Evolutionary conservation across 2,797 vertebrate genomes (phyloP), one percentile per base, ranked within the genome.

Genomic region (Cossypha heuglini): DNA sequence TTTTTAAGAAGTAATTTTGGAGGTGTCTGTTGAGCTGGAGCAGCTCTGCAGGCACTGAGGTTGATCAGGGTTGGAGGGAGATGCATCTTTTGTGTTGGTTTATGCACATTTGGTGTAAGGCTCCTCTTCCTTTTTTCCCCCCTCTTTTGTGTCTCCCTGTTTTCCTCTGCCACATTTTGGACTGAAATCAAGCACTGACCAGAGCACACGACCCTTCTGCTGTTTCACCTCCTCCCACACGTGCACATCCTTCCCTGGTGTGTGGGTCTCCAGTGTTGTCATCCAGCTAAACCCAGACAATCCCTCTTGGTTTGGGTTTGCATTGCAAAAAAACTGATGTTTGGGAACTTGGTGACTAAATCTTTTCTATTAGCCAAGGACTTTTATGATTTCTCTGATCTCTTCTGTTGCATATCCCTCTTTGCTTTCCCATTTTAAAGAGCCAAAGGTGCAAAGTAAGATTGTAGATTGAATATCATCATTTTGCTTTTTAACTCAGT

Each of bases 381-480:
- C 33, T 84, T 84, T 79, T 2, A 24, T 55, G 42, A 38, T 74
- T 91, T 91, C 78, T 71, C 49, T 5, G 51, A 74, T 80, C 92
- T 92, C 71, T 94, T 93, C 82, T 91, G 73, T 93, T 92, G 35
- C 13, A n/a, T 59, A 21, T 51, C 88, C 79, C 84, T 37, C 86
- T 97, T 94, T 90, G 73, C 93, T 96, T 96, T 96, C 93, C 90
- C 96, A 77, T 96, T 81, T 84, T 94, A 83, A 94, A 91, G 94
- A 98, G 98, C 98, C 98, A 98, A 98, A 98, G 98, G 97, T 80
- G 93, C 96, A 96, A 97, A 97, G 95, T 95, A 96, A 95, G 96
- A 97, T 96, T 97, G 97, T 97, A 96, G 97, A 96, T 91, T 94
- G 92, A 97, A 91, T 84, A 94, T 90, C 38, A 86, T 95, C 93